A percentile compares a stretch with the other conserved stretches of the same genome.
phyloP scores from a whole-genome alignment of 2,797 vertebrate genomes.

The Moxostoma hubbsi region DNA sequence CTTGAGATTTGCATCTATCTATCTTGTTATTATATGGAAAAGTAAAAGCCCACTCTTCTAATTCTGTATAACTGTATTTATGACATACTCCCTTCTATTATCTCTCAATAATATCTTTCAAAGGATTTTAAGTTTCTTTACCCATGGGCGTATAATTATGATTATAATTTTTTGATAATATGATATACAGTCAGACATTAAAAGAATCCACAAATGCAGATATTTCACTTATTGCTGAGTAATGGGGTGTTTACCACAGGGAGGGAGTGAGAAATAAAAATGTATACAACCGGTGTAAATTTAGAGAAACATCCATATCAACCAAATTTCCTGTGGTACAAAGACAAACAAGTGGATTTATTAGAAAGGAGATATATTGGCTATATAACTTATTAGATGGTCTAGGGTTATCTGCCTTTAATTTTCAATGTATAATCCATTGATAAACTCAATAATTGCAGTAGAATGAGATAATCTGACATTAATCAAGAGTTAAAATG shows the following conservation, averaged over 20 bases:
- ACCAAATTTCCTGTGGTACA: conserved; percentile 28
- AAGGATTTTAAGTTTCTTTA: background rate
- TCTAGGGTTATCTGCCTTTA: conserved; percentile 24
- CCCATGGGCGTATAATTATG: conserved; percentile 9
- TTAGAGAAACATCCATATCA: conserved; percentile 36
- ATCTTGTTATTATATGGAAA: conserved; percentile 31
- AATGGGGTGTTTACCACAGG: background rate
- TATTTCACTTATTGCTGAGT: conserved; percentile 20
- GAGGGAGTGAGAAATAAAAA: background rate
- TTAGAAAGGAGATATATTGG: conserved; percentile 27
- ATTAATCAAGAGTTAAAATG: background rate
- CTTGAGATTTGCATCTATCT: conserved; percentile 18
- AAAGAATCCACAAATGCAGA: background rate
- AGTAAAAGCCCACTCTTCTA: conserved; percentile 26
- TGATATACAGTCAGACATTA: conserved; percentile 27
- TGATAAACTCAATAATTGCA: conserved; percentile 18
- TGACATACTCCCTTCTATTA: conserved; percentile 22
- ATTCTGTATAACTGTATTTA: conserved; percentile 1
- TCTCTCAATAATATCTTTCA: background rate
- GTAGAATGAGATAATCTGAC: conserved; percentile 19
- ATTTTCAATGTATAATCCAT: conserved; percentile 32
- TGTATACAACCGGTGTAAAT: conserved; percentile 14
- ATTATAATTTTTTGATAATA: background rate
- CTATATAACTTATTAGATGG: conserved; percentile 19
- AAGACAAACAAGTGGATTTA: conserved; percentile 43